Evolutionary conservation across 2,113 vertebrate genomes (phyloP).

Genomic region (Poeciliopsis prolifica): DNA sequence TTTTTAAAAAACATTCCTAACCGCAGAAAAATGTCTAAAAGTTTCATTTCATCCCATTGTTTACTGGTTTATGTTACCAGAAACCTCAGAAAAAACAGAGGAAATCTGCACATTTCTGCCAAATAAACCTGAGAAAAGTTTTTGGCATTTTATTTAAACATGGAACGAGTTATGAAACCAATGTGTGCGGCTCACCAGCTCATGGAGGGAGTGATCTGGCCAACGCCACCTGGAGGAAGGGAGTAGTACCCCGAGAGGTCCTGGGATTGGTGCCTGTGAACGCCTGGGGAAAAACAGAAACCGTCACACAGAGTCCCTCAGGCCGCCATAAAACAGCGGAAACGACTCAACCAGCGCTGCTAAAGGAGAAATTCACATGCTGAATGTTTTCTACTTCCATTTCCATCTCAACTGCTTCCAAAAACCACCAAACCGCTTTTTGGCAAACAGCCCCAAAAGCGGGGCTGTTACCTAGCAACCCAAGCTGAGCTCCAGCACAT

Average conservation of each 20-base stretch:
- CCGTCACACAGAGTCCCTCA: background rate
- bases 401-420: no score
- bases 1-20: background rate
- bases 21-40: background rate
- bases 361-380: no score
- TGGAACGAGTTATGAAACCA: background rate
- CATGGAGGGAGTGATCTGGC: slow-evolving; percentile 94
- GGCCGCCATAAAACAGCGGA: background rate
- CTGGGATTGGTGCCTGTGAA: slow-evolving; percentile 92
- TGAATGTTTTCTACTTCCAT: no score
- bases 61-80: background rate
- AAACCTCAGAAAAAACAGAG: background rate
- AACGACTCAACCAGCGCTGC: background rate
- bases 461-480: no score
- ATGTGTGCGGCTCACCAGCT: slow-evolving; percentile 89
- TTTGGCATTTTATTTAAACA: background rate
- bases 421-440: no score
- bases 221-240: slow-evolving; percentile 88
- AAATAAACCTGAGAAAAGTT: background rate
- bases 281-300: slow-evolving; percentile 76
- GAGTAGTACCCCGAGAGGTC: slow-evolving; percentile 95
- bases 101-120: background rate
- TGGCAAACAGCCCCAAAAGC: no score
- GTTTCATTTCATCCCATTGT: background rate
- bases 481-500: no score